A percentile compares a stretch with the other conserved stretches of the same genome.
Evolutionary conservation across 2,797 vertebrate genomes (phyloP).

Genomic region (Argyrosomus regius): DNA sequence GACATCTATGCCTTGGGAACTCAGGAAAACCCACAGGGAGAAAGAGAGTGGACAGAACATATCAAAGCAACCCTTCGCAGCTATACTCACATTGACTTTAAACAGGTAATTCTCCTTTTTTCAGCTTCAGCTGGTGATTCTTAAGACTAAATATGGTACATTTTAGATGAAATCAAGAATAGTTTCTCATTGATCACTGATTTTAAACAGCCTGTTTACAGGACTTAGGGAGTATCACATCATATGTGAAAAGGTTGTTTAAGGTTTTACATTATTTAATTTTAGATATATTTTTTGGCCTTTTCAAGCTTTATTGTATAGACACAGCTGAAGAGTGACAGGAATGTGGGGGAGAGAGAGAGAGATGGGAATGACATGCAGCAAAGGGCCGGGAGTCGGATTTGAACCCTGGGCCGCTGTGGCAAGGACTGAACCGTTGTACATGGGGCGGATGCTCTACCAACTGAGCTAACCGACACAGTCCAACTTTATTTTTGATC

Average conservation of each 20-base stretch:
- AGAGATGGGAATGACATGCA: too few species aligned
- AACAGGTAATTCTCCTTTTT: constrained; percentile 78
- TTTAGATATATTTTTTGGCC: too few species aligned
- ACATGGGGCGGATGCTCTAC: too few species aligned
- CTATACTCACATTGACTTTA: constrained; percentile 85
- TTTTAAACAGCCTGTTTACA: background rate
- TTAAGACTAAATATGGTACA: background rate
- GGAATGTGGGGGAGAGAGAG: too few species aligned
- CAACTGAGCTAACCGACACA: too few species aligned
- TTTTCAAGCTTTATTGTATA: too few species aligned
- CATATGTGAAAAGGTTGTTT: background rate
- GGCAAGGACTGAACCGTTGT: too few species aligned
- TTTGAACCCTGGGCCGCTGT: too few species aligned
- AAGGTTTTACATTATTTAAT: too few species aligned
- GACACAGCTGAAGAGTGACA: too few species aligned
- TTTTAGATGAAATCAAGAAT: background rate
- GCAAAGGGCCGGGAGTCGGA: too few species aligned
- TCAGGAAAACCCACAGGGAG: constrained; percentile 89
- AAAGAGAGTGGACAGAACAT: constrained; percentile 89
- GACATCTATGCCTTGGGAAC: constrained; percentile 89
- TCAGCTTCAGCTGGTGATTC: background rate
- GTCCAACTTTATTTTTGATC: too few species aligned
- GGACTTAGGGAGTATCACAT: background rate
- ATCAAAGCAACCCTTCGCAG: constrained; percentile 82
- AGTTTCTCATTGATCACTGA: background rate